Evolutionary conservation across 1,140 invertebrate species (phyloP), one percentile per base, ranked within the genome.

Genomic region (Zaprionus tsacasi): DNA sequence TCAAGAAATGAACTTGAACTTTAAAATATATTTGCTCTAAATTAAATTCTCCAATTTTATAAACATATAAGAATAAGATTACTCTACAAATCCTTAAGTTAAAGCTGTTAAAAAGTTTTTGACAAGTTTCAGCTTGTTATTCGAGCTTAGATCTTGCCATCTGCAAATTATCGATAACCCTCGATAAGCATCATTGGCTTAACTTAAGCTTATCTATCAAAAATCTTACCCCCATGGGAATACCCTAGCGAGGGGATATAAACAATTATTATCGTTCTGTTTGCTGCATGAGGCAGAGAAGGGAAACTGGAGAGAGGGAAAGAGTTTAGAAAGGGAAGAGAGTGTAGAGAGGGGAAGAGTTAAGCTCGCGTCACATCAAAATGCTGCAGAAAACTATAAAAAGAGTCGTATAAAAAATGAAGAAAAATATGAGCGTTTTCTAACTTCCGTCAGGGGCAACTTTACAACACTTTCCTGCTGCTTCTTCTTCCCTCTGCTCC

Each of bases 361-460:
- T 57, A 57, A 57, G 64, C 27, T 50, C 40, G 64, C 64, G 54
- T 66, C 64, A 45, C 30, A 66, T 66, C 54, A 66, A 68, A 68
- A 77, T 81, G 79, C 76, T 83, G 82, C 77, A 79, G 76, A 79
- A 33, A 7, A 33, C 5, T 79, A 82, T 50, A 25, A 50, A 50
- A 50, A 50, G 17, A 25, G 45, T 3, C 5, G 45, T 25, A 71
- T 65, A 76, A 82, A 82, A 48, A 21, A 21, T 1, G 21, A 21
- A 65, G 66, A 72, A 77, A 79, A 82, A 82, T 83, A 83, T 83
- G 73, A 79, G 77, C 73, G 27, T 50, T 69, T 65, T 69, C 66
- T 33, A 60, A 60, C 50, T 66, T 70, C 45, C 58, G 59, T 45
- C 50, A 61, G 60, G 38, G 36, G 27, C 58, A 17, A 61, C 36